Conservation (phyloP, 2,888 invertebrate species). For the Phorcus lineatus region DNA sequence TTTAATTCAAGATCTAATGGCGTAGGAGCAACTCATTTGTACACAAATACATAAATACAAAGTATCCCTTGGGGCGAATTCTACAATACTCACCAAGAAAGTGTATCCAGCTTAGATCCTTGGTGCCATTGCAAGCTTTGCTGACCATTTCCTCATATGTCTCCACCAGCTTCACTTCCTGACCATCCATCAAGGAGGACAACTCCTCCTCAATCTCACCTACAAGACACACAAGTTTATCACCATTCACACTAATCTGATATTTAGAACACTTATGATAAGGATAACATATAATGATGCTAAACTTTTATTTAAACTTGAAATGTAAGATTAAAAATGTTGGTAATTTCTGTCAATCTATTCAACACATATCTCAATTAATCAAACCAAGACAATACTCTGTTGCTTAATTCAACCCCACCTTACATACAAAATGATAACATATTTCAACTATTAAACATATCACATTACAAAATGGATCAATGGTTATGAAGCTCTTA, state of each 20-base stretch:
- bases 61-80: neutral
- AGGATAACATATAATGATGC: neutral
- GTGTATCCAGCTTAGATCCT: conserved; percentile 71
- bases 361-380: too few species aligned
- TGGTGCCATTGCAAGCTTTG: conserved; percentile 59
- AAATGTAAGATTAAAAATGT: neutral
- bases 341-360: neutral
- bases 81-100: conserved; percentile 62
- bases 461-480: too few species aligned
- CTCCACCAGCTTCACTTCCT: conserved; percentile 69
- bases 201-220: conserved; percentile 74
- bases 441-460: too few species aligned
- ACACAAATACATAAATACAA: neutral
- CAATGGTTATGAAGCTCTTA: neutral
- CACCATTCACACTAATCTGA: neutral
- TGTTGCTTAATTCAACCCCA: too few species aligned
- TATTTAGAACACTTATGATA: neutral
- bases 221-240: conserved; percentile 31
- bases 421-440: too few species aligned
- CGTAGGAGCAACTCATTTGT: neutral
- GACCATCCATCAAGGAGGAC: conserved; percentile 70
- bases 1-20: neutral
- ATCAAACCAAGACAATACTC: too few species aligned
- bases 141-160: conserved; percentile 71
- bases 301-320: too few species aligned